Base-by-base conservation (phyloP, 2,797 vertebrate genomes). In the Acanthornis magna region DNA sequence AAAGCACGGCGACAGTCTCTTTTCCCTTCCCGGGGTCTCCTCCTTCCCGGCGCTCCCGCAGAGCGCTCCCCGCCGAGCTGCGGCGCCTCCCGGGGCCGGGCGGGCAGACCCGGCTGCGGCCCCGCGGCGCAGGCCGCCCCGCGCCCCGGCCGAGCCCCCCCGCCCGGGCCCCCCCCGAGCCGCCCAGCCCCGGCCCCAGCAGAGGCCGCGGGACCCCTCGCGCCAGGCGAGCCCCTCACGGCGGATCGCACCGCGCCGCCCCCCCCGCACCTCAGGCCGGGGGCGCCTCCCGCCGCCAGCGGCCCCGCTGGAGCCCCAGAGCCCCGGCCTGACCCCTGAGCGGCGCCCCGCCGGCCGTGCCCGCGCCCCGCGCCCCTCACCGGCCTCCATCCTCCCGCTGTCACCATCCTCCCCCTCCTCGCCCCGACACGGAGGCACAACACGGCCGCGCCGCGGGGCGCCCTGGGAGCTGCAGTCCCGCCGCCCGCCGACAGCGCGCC, bases 381-480 rank as follows among this genome's bases (percentile, higher is more conserved):
- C 86, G 62, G 85, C 62, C 85, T 88, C 70, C 85, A 74, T 88
- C 70, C 70, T 88, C 77, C 70, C 90, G 97, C 98, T 98, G 98
- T 98, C 98, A 98, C 98, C 98, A 94, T 97, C 97, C 73, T 89
- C 97, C 96, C 96, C 96, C 72, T 48, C 48, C 16, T 71, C 90
- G 86, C 91, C 72, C 93, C 90, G 92, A 97, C 95, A 92, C 79
- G 38, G 82, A 92, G 50, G 29, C 58, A 23, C 89, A 21, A 43
- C 67, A 34, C 68, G 29, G 25, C 50, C 10, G 26, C 38, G 6
- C 15, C 74, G 58, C 87, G 36, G 47, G 17, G 80, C 86, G 7
- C 58, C 25, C 76, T 71, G 93, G 93, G 84, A 95, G 10, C 2
- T 48, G 89, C 87, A 90, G 95, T 94, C 45, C 65, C 17, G 1